phyloP scores from a whole-genome alignment of 2,888 invertebrate species.

The Hydriomena furcata region DNA sequence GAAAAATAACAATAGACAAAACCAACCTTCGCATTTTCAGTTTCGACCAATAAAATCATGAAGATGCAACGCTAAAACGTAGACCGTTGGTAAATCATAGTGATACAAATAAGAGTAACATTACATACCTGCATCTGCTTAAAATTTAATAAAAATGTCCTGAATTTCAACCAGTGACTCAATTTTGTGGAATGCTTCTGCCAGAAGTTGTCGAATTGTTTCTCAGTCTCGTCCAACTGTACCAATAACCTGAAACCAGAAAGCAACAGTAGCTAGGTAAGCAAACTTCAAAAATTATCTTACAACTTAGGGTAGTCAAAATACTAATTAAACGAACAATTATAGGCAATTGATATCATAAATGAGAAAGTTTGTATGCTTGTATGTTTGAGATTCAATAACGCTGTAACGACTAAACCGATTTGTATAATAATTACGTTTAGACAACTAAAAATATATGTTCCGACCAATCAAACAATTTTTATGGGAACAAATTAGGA shows the following conservation, averaged over 20 bases:
- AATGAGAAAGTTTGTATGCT: no score
- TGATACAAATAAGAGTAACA: not conserved
- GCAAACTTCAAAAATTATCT: not conserved
- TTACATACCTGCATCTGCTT: slow-evolving; percentile 90
- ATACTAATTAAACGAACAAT: no score
- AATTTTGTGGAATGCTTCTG: slow-evolving; percentile 94
- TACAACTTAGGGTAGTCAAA: no score
- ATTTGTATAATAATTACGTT: no score
- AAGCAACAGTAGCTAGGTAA: not conserved
- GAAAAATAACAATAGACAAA: slow-evolving; percentile 44
- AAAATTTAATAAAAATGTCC: slow-evolving; percentile 97
- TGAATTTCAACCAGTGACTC: slow-evolving; percentile 94
- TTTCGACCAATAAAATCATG: slow-evolving; percentile 66
- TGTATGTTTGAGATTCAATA: no score
- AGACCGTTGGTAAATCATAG: not conserved
- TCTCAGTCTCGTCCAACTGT: slow-evolving; percentile 96
- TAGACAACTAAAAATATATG: no score
- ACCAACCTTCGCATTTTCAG: slow-evolving; percentile 54
- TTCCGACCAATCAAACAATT: no score
- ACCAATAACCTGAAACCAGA: slow-evolving; percentile 88
- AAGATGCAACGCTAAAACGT: not conserved
- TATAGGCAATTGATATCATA: no score
- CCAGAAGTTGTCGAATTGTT: slow-evolving; percentile 98
- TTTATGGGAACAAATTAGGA: no score
- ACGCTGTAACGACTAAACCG: no score